phyloP scores from a whole-genome alignment of 2,797 vertebrate species.

The Iguana delicatissima region DNA sequence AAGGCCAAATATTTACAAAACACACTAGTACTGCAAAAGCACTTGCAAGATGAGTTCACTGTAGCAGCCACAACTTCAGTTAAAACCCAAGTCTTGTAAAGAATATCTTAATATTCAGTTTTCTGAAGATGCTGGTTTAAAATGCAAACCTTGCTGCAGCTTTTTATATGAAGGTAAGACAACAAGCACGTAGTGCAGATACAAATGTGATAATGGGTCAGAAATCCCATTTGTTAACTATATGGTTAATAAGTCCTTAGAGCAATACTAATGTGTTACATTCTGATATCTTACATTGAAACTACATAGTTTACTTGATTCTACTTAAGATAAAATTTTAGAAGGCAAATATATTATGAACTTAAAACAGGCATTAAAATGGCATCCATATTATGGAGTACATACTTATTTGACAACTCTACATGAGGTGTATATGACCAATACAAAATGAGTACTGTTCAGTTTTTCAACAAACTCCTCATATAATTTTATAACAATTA shows the following conservation, averaged over 20 bases:
- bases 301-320: conserved; percentile 35
- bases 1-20: conserved; percentile 77
- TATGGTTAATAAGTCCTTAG: conserved; percentile 37
- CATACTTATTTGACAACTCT: conserved; percentile 39
- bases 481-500: conserved; percentile 9
- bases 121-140: conserved; percentile 47
- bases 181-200: conserved; percentile 64
- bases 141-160: conserved; percentile 36
- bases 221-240: neutral
- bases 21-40: conserved; percentile 77
- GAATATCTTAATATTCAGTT: conserved; percentile 50
- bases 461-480: conserved; percentile 13
- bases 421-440: conserved; percentile 52
- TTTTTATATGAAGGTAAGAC: conserved; percentile 26
- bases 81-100: conserved; percentile 58
- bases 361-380: conserved; percentile 58
- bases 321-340: neutral
- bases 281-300: conserved; percentile 43
- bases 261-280: neutral
- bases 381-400: conserved; percentile 43
- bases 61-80: conserved; percentile 50
- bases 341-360: neutral
- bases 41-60: conserved; percentile 67
- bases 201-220: conserved; percentile 32
- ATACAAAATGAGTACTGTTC: neutral